Base-by-base conservation (phyloP, 2,888 invertebrate species). In the Drosophila birchii region DNA sequence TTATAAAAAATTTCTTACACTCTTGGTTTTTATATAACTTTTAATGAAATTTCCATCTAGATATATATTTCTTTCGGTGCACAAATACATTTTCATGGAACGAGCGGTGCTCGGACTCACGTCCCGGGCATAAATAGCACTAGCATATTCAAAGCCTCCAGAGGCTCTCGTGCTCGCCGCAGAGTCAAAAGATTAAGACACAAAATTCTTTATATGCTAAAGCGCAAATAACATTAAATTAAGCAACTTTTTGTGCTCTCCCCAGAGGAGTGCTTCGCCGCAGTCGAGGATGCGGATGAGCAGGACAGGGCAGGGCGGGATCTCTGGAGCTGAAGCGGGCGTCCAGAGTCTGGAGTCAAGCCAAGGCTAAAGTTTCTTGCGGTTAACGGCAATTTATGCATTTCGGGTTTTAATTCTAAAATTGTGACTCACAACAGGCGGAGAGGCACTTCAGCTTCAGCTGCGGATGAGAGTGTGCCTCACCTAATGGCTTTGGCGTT, bases 141-240 rank as follows among this genome's bases (percentile, higher is more conserved):
- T 88, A 81, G 81, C 86, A 86, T 82, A 81, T 81, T 87, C 84
- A 85, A 80, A 89, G 80, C 85, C 79, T 86, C 81, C 61, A 61
- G 63, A 74, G 72, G 56, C 64, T 74, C 63, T 56, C 61, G 75
- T 62, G 76, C 71, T 75, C 72, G 63, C 73, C 78, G 77, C 78
- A 82, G 79, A 87, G 85, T 90, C 89, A 85, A 88, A 90, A 91
- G 92, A 92, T 92, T 92, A 92, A 92, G 92, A 92, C 91, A 90
- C 92, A 90, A 92, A 90, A 91, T 92, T 92, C 91, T 92, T 92
- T 92, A 92, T 92, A 91, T 91, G 91, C 91, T 91, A 88, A 91
- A 91, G 91, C 79, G 91, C 91, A 92, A 92, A 92, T 92, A 92
- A 92, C 92, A 92, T 91, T 92, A 92, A 92, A 92, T 92, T 92